Evolutionary conservation across 2,888 invertebrate genomes (phyloP).

Genomic region (Agrotis segetum): DNA sequence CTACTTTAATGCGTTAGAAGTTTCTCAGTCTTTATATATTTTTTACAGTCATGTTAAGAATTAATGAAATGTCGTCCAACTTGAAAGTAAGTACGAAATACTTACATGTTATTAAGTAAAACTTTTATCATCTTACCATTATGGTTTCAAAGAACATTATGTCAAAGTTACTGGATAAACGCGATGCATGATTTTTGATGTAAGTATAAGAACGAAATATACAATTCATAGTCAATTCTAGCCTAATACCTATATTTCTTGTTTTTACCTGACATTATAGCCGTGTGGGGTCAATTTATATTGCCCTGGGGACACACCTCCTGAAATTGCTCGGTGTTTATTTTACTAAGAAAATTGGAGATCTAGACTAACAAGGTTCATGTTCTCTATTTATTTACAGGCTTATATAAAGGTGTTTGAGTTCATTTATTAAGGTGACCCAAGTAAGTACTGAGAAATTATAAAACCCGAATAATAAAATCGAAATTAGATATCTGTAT

Average conservation of each 20-base stretch:
- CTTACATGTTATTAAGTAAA: neutral
- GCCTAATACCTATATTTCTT: neutral
- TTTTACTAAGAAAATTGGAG: neutral
- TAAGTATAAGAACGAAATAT: neutral
- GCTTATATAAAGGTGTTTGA: neutral
- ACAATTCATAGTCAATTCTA: neutral
- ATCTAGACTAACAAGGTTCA: neutral
- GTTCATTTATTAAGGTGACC: neutral
- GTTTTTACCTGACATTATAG: neutral
- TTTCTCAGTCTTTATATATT: no score
- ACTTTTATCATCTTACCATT: neutral
- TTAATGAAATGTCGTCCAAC: no score
- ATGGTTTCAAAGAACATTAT: neutral
- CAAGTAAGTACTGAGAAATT: no score
- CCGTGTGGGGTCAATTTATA: slow-evolving; percentile 24
- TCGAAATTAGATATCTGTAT: neutral
- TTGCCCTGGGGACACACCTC: slow-evolving; percentile 11
- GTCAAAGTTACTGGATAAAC: neutral
- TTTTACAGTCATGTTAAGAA: no score
- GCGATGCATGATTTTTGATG: neutral
- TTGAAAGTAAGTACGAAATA: no score
- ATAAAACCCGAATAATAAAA: neutral
- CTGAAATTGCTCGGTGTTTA: neutral
- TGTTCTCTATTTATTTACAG: neutral
- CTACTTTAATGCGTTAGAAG: no score